Percentiles rank a stretch among this genome's conserved stretches.
Evolutionary conservation across 2,888 invertebrate genomes (phyloP).

Genomic region (Dorcus parallelipipedus): DNA sequence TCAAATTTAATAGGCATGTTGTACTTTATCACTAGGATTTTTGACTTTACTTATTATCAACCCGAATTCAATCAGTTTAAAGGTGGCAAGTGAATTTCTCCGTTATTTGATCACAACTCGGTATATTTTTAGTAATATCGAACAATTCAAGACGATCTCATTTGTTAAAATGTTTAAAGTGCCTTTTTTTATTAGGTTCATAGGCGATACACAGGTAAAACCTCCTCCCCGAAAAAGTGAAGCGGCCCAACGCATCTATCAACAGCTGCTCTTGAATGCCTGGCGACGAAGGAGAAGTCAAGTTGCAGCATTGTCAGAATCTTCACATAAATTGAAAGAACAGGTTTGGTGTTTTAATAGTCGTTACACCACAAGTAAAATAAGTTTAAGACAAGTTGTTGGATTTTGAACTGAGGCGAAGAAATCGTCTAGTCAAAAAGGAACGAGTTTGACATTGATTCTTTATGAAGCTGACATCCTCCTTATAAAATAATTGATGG

Average conservation of each 20-base stretch:
- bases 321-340: conserved; percentile 25
- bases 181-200: conserved; percentile 9
- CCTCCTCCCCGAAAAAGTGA: conserved; percentile 13
- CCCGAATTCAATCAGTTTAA: no score
- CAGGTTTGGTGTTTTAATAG: conserved; percentile 23
- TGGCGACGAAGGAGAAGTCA: conserved; percentile 31
- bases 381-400: no score
- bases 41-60: no score
- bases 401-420: no score
- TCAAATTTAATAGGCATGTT: no score
- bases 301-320: conserved; percentile 31
- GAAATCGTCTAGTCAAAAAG: no score
- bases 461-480: background rate
- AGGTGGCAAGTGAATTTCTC: no score
- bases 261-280: conserved; percentile 30
- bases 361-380: background rate
- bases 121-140: background rate
- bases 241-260: conserved; percentile 32
- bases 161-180: background rate
- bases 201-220: conserved; percentile 1
- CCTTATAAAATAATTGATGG: conserved; percentile 21
- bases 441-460: no score
- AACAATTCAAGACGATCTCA: background rate
- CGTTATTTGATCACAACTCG: background rate
- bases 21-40: no score